phyloP scores from a whole-genome alignment of 1,140 invertebrate genomes.

The Augochlora pura region DNA sequence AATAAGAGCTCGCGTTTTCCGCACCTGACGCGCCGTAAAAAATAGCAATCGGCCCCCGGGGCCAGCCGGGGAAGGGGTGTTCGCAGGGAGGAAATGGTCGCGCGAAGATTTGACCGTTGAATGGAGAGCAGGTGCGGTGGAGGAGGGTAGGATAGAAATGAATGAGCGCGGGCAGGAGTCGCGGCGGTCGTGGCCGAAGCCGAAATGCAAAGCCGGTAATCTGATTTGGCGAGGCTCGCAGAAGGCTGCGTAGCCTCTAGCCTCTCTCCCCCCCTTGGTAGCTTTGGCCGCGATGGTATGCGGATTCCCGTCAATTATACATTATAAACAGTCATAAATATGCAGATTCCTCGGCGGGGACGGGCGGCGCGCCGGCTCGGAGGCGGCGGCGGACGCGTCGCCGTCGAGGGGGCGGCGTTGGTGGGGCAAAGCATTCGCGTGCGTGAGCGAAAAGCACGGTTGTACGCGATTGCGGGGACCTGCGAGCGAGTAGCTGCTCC shows the following conservation, averaged over 20 bases:
- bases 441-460: slow-evolving; percentile 49
- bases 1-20: too few species aligned
- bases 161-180: slow-evolving; percentile 1
- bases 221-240: slow-evolving; percentile 63
- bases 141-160: background rate
- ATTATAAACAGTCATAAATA: slow-evolving; percentile 71
- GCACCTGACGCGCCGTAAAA: too few species aligned
- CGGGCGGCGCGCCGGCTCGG: background rate
- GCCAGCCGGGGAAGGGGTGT: background rate
- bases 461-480: slow-evolving; percentile 35
- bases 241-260: slow-evolving; percentile 52
- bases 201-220: slow-evolving; percentile 69
- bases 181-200: slow-evolving; percentile 43
- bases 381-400: background rate
- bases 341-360: slow-evolving; percentile 53
- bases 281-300: slow-evolving; percentile 50
- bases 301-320: slow-evolving; percentile 69
- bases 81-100: background rate
- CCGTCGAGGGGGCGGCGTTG: too few species aligned
- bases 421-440: slow-evolving; percentile 16
- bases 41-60: too few species aligned
- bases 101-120: background rate
- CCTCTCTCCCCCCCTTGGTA: too few species aligned
- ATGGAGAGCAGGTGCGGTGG: background rate
- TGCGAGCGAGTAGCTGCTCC: slow-evolving; percentile 49